Evolutionary conservation across 2,888 invertebrate genomes (phyloP), one percentile per base, ranked within the genome.

Genomic region (Agrilus mali): DNA sequence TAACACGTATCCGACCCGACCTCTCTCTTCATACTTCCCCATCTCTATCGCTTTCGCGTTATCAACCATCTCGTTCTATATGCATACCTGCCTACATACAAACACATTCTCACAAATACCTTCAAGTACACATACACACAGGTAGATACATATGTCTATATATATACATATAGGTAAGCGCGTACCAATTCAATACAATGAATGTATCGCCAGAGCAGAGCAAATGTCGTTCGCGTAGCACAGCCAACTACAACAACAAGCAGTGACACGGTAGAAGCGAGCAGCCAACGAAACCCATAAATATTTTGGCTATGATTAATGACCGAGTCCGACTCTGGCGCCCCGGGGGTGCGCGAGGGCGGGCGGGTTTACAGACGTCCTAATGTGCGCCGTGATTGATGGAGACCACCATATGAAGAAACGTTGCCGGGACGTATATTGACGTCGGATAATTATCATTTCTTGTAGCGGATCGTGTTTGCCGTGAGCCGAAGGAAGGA

Each of bases 371-470:
- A 51, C 50, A 53, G 60, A 60, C 60, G 56, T 55, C 52, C 59
- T 61, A 60, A 63, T 60, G 61, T 59, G 60, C 54, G 58, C 54
- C 56, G 59, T 64, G 64, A 64, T 65, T 64, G 63, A 64, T 64
- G 65, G 60, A 61, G 63, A 63, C 65, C 64, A 65, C 65, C 65
- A 61, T 59, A 64, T 63, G 61, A 62, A 64, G 62, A 63, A 61
- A 63, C 60, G 63, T 61, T 59, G 60, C 58, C 59, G 53, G 58
- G 61, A 62, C 60, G 60, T 59, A 59, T 62, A 61, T 63, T 60
- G 63, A 61, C 61, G 61, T 52, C 54, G 58, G 61, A 62, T 63
- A 61, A 62, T 63, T 63, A 61, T 62, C 61, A 49, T 56, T 55
- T 52, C 50, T 51, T 54, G 53, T 53, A 49, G 51, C 48, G 35